These are phyloP conservation scores for Nephrotoma guestfalica DNA, from an alignment of 2,888 invertebrate species.

Conservation along the genomic window DNA sequence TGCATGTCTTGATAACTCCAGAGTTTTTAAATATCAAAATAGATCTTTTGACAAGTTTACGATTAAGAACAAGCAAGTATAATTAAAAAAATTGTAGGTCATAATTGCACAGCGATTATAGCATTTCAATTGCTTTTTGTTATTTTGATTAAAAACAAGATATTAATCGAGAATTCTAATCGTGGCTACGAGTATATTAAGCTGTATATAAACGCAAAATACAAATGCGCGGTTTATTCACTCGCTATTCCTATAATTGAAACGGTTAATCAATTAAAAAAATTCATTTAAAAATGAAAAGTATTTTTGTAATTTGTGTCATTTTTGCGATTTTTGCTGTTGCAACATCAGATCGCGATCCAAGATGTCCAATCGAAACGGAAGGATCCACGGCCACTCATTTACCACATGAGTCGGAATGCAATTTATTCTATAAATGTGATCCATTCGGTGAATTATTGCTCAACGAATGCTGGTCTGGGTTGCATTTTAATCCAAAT, in stretches of 20 bases:
- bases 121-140: not conserved
- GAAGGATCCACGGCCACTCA: not conserved
- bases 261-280: not conserved
- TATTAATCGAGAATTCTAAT: not conserved
- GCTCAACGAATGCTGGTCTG: not conserved
- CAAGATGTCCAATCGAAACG: not conserved
- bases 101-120: too few species aligned
- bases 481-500: not conserved
- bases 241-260: not conserved
- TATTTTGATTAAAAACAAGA: not conserved
- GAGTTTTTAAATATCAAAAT: too few species aligned
- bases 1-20: too few species aligned
- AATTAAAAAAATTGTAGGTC: too few species aligned
- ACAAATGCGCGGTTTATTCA: not conserved
- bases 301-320: not conserved
- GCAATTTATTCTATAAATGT: not conserved
- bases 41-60: too few species aligned
- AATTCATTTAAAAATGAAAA: not conserved
- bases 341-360: not conserved
- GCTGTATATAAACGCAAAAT: not conserved
- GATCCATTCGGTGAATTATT: not conserved
- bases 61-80: too few species aligned
- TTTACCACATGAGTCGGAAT: not conserved
- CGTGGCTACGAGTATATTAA: not conserved
- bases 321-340: not conserved